Evolutionary conservation across 2,113 vertebrate genomes (phyloP), one percentile per base, ranked within the genome.

Genomic region (Furnarius figulus): DNA sequence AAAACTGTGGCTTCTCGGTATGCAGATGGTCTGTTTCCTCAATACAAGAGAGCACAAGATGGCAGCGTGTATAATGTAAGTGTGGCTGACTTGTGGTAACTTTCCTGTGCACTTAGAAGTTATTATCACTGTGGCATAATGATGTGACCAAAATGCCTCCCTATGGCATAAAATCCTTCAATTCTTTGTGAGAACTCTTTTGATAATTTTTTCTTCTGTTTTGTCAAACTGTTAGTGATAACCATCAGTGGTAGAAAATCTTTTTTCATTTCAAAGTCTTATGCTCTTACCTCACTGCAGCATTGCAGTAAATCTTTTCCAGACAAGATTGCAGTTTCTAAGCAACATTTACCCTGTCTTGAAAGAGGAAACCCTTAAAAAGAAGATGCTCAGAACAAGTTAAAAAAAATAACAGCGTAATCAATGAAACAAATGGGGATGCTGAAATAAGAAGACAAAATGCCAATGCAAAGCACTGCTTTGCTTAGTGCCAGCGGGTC

Each of bases 1-100:
- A 98, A 97, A 96, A 82, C 49, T 31, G 98, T 99, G 90, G 97
- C 98, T 91, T 99, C 98, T 84, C 98, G 97, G 9, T 99, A 98
- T 40, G 98, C 97, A 9, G 94, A 97, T 28, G 98, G 98, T 33
- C 89, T 98, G 27, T 99, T 99, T 80, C 97, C 89, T 71, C 98
- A 94, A 10, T 96, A 97, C 87, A 66, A n/a, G 75, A 95, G 50
- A 78, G 77, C 66, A 5, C 89, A 97, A 74, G 97, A 98, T 47
- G 98, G 97, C 62, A 97, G 82, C 40, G 56, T 97, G 12, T 98
- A 98, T 72, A 98, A 98, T 3, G 98, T 99, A 97, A 98, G 98
- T 98, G 81, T 42, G 46, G 55, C 65, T 76, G 65, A 68, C 50
- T 89, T 68, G 30, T 56, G 55, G n/a, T 73, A 52, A 55, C 50